A percentile compares a stretch with the other conserved stretches of the same genome.
Conservation (phyloP, 2,797 vertebrate genomes). For the Vireo griseus region DNA sequence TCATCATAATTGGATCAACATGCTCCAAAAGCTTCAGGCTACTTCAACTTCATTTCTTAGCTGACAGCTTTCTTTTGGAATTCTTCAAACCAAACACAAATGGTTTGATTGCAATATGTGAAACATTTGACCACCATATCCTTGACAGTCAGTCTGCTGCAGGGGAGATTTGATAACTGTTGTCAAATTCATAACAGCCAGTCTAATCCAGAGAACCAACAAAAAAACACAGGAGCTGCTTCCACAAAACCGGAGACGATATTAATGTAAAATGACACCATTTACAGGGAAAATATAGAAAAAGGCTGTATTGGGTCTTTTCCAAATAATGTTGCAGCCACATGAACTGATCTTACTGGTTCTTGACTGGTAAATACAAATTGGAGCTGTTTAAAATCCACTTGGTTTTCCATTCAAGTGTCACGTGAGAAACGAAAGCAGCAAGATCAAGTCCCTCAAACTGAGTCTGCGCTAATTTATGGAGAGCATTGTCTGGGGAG, state of each 20-base stretch:
- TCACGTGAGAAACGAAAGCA: not conserved
- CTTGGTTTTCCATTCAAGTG: not conserved
- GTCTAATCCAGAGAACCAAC: slow-evolving; percentile 58
- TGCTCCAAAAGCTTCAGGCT: slow-evolving; percentile 69
- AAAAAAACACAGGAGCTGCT: slow-evolving; percentile 35
- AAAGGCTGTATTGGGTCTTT: not conserved
- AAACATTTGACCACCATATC: slow-evolving; percentile 73
- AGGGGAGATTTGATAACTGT: slow-evolving; percentile 71
- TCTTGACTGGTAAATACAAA: slow-evolving; percentile 26
- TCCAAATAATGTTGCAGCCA: not conserved
- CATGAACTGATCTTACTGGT: not conserved
- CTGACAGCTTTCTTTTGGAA: slow-evolving; percentile 74
- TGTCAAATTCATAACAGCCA: slow-evolving; percentile 72
- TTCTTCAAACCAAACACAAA: slow-evolving; percentile 72
- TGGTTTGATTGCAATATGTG: slow-evolving; percentile 71
- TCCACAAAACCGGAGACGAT: not conserved
- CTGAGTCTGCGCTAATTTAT: not conserved
- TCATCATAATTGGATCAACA: slow-evolving; percentile 77
- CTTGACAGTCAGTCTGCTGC: slow-evolving; percentile 66
- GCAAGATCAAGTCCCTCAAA: not conserved
- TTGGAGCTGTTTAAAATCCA: not conserved
- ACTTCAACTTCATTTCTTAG: slow-evolving; percentile 72
- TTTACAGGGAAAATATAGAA: not conserved
- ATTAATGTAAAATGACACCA: slow-evolving; percentile 17
- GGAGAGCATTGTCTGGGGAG: accelerated